A percentile compares a stretch with the other conserved stretches of the same genome.
Evolutionary conservation across 2,797 vertebrate genomes (phyloP).

Genomic region (Vireo griseus): DNA sequence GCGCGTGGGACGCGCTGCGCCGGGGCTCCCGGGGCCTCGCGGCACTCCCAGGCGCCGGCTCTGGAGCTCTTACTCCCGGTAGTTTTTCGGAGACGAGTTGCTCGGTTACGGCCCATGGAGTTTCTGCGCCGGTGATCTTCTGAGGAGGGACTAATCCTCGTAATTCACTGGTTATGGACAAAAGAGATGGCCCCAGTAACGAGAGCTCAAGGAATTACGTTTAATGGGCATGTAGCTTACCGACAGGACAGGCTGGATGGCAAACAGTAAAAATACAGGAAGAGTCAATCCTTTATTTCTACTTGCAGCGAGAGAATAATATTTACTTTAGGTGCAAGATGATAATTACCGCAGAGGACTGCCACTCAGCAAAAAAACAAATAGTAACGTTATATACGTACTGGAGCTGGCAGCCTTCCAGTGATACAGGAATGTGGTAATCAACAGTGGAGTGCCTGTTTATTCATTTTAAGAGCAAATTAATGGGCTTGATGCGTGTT

Average conservation of each 20-base stretch:
- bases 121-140: neutral
- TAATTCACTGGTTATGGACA: neutral
- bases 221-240: neutral
- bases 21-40: neutral
- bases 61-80: neutral
- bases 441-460: slow-evolving; percentile 21
- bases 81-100: neutral
- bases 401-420: slow-evolving; percentile 5
- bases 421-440: neutral
- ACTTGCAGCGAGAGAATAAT: neutral
- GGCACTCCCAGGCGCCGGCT: neutral
- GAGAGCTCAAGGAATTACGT: neutral
- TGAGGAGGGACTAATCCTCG: neutral
- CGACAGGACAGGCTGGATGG: neutral
- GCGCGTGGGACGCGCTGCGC: neutral
- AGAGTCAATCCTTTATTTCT: neutral
- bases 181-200: neutral
- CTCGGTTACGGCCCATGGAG: neutral
- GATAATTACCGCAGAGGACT: neutral
- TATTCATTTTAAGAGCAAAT: neutral
- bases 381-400: neutral
- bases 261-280: neutral
- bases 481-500: neutral
- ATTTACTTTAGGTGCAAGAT: slow-evolving; percentile 26
- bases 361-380: neutral